A percentile compares a stretch with the other conserved stretches of the same genome.
Conservation (phyloP, 2,797 vertebrate genomes). For the Hyperoplus immaculatus region DNA sequence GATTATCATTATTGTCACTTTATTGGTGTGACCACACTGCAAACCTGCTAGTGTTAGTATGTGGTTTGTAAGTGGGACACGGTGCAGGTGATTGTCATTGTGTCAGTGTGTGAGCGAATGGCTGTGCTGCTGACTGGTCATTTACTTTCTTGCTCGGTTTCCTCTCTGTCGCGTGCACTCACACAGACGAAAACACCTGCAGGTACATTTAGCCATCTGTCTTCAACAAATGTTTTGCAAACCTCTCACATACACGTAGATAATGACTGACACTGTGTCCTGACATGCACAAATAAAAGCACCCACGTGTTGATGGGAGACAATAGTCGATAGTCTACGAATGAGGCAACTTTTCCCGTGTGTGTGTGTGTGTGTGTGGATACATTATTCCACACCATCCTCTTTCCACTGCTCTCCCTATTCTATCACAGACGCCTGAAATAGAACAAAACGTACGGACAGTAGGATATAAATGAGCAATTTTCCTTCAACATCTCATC, state of each 20-base stretch:
- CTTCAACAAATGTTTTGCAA: background rate
- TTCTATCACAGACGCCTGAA: slow-evolving; percentile 1
- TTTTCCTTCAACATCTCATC: slow-evolving; percentile 12
- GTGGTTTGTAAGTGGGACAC: slow-evolving; percentile 7
- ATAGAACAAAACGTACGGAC: slow-evolving; percentile 6
- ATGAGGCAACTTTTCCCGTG: background rate
- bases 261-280: slow-evolving; percentile 12
- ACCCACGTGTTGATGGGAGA: slow-evolving; percentile 2
- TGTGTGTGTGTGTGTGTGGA: slow-evolving; percentile 9
- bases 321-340: background rate
- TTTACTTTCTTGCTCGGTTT: background rate
- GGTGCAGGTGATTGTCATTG: slow-evolving; percentile 25
- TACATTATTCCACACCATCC: background rate
- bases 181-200: slow-evolving; percentile 5
- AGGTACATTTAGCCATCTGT: background rate
- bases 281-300: background rate
- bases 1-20: no score
- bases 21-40: background rate
- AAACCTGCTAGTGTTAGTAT: background rate
- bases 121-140: background rate
- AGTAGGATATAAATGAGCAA: slow-evolving; percentile 1
- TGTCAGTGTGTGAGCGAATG: slow-evolving; percentile 1
- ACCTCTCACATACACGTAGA: slow-evolving; percentile 1
- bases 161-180: slow-evolving; percentile 4
- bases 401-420: background rate